Evolutionary conservation across 2,888 invertebrate genomes (phyloP), one percentile per base, ranked within the genome.

Genomic region (Phlogophora meticulosa): DNA sequence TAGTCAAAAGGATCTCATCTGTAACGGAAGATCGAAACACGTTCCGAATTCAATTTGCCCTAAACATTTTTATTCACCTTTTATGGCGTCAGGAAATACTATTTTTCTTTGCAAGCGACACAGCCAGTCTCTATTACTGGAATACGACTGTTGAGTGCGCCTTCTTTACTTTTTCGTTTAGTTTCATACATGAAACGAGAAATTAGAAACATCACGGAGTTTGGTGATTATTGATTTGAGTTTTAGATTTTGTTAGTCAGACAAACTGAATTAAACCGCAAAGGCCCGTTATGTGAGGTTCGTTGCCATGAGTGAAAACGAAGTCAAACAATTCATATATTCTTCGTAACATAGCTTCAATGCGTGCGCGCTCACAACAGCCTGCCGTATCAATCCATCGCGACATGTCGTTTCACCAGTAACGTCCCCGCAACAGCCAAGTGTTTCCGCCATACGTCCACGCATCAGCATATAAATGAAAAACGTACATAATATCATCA

Each of bases 351-450:
- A n/a, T n/a, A n/a, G n/a, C n/a, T n/a, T n/a, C n/a, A n/a, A n/a
- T n/a, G n/a, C 59, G 46, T 38, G 34, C 17, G 2, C 58, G 61
- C 20, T 24, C 38, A 17, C 13, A 67, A 58, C 15, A 60, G 1
- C 2, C 9, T 24, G 32, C 65, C 67, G 56, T 81, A 49, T 43
- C 1, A 4, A 58, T 17, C 0, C 17, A 36, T n/a, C 32, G 17
- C 48, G 83, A 88, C 86, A 88, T 84, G 85, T 84, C 84, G 86
- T 87, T 76, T 87, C 83, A 86, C 87, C 81, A 82, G 88, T 88
- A 90, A 87, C 81, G 83, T 83, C 85, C 80, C 83, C 85, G 87
- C 89, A 90, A 87, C 88, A 80, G 80, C 85, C 88, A 87, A 90
- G 84, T 90, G 88, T 93, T 91, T 92, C 91, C 91, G 88, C 86